Evolutionary conservation across 2,797 vertebrate genomes (phyloP).

Genomic region (Pygocentrus nattereri): DNA sequence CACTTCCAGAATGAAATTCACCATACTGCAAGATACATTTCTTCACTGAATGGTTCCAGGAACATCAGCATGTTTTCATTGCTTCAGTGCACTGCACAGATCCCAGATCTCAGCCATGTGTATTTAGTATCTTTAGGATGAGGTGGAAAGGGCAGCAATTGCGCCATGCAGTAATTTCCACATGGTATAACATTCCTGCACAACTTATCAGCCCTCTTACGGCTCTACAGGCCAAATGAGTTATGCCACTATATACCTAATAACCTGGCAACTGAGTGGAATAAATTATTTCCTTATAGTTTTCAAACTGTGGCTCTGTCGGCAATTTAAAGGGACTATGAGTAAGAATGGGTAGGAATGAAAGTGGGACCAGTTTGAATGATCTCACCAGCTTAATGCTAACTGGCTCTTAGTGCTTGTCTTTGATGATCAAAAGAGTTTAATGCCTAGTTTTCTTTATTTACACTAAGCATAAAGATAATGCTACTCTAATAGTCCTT

Average conservation of each 20-base stretch:
- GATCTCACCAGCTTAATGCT: neutral
- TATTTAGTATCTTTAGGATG: neutral
- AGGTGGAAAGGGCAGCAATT: neutral
- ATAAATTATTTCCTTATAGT: neutral
- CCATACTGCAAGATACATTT: neutral
- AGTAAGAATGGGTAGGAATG: neutral
- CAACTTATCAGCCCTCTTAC: neutral
- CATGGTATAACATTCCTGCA: neutral
- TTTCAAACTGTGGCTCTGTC: neutral
- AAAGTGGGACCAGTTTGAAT: neutral
- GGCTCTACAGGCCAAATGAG: neutral
- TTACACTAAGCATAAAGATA: neutral
- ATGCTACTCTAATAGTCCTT: neutral
- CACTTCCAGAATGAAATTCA: neutral
- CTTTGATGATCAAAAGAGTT: too few species aligned
- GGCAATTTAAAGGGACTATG: neutral
- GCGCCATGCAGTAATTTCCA: neutral
- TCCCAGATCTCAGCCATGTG: neutral
- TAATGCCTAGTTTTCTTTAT: neutral
- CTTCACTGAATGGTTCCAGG: too few species aligned
- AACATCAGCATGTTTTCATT: neutral
- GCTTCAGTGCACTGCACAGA: neutral
- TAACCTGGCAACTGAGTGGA: neutral
- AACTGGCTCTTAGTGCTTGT: neutral
- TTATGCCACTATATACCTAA: neutral